Evolutionary conservation across 2,888 invertebrate species (phyloP).

Genomic region (Heliothis peltigera): DNA sequence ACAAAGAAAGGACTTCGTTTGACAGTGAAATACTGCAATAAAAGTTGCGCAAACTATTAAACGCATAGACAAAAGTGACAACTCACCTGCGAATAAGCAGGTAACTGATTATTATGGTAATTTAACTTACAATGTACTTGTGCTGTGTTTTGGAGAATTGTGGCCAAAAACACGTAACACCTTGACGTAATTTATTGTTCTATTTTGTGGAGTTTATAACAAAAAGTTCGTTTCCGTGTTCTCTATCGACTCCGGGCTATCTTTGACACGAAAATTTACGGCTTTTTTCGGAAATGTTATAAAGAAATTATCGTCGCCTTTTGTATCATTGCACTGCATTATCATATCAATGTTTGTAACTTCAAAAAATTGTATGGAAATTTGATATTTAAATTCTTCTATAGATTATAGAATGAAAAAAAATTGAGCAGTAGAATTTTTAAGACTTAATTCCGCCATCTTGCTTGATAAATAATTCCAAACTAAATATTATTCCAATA

Average conservation of each 20-base stretch:
- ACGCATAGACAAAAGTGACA: conserved; percentile 77
- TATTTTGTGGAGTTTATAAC: conserved; percentile 81
- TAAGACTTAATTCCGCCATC: not conserved
- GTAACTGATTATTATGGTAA: conserved; percentile 88
- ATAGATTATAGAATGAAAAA: too few relatives aligned
- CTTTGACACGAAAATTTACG: conserved; percentile 83
- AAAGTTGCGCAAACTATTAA: conserved; percentile 82
- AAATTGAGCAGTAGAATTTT: not conserved
- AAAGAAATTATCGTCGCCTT: conserved; percentile 48
- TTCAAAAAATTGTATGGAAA: conserved; percentile 10
- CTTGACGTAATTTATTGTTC: conserved; percentile 87
- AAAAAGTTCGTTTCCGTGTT: conserved; percentile 89
- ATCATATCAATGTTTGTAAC: conserved; percentile 48
- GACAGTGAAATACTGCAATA: conserved; percentile 72
- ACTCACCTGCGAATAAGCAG: conserved; percentile 86
- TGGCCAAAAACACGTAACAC: conserved; percentile 86
- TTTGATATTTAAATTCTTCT: conserved; percentile 14
- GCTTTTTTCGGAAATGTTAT: conserved; percentile 59
- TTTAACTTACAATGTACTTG: conserved; percentile 80
- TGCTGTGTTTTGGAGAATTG: conserved; percentile 86
- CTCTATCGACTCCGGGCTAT: conserved; percentile 83
- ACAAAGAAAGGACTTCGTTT: conserved; percentile 74
- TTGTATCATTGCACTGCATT: conserved; percentile 41
- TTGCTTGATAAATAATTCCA: not conserved
- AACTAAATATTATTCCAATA: conserved; percentile 25